Percentiles rank a stretch among this genome's conserved stretches.
phyloP scores from a whole-genome alignment of 2,888 invertebrate genomes.

The Acrobasis suavella region DNA sequence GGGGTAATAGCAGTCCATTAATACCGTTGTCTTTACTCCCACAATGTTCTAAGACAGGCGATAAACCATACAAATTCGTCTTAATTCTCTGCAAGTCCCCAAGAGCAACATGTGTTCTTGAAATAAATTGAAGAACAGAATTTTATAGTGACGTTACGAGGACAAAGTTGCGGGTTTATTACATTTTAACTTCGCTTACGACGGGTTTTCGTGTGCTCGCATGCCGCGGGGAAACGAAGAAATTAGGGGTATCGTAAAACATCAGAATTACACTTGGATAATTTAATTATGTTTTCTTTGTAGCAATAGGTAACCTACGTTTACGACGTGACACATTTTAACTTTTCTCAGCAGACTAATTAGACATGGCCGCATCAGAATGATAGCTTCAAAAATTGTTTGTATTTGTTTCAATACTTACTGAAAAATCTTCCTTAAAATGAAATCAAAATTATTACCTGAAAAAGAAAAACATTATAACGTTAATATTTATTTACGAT shows the following conservation, averaged over 20 bases:
- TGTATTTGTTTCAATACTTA: no score
- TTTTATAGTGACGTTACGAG: slow-evolving; percentile 29
- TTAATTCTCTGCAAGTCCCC: slow-evolving; percentile 26
- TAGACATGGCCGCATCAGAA: no score
- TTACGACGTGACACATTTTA: no score
- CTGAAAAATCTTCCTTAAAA: not conserved
- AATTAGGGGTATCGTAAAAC: not conserved
- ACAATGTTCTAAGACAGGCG: not conserved
- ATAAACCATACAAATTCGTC: slow-evolving; percentile 30
- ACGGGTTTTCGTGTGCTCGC: not conserved
- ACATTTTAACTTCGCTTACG: slow-evolving; percentile 36
- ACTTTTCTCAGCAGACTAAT: no score
- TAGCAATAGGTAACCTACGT: no score
- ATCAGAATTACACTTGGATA: not conserved
- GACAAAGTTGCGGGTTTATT: slow-evolving; percentile 41
- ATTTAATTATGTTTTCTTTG: not conserved
- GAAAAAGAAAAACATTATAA: not conserved
- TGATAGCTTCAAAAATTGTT: no score
- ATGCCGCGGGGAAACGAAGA: not conserved
- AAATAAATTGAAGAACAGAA: slow-evolving; percentile 27
- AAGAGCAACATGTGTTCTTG: slow-evolving; percentile 32
- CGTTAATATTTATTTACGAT: not conserved
- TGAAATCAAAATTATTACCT: not conserved
- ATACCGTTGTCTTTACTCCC: not conserved
- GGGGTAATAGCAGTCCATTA: not conserved